Conservation (phyloP, 37 sponge, comb jelly and placozoan genomes). For the Mnemiopsis leidyi region DNA sequence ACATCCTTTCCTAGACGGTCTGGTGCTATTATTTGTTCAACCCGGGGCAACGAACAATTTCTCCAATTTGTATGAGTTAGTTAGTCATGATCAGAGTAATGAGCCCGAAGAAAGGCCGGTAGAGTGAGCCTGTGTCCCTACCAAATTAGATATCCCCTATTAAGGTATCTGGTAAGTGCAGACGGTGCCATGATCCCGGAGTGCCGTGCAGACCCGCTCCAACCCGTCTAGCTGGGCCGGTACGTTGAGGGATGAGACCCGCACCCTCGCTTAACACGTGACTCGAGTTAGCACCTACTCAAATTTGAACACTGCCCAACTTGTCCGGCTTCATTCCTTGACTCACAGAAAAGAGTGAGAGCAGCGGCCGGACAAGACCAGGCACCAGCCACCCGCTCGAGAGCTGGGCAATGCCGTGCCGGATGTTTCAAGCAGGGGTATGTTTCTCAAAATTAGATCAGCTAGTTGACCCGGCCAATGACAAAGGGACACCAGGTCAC, state of each 20-base stretch:
- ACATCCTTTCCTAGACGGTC: too few species aligned
- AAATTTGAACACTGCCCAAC: neutral
- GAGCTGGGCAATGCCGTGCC: neutral
- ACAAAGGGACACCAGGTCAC: neutral
- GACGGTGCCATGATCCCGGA: neutral
- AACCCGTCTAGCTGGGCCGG: neutral
- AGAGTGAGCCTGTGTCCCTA: neutral
- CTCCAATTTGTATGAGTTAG: too few species aligned
- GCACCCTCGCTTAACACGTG: neutral
- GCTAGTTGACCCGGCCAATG: neutral
- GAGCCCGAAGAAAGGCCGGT: too few species aligned
- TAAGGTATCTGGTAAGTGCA: neutral
- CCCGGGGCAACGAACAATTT: neutral
- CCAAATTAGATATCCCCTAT: neutral
- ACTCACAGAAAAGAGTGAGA: neutral
- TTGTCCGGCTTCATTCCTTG: neutral
- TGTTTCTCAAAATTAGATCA: neutral
- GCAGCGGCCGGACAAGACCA: neutral
- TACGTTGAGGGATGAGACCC: neutral
- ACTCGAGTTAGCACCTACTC: neutral
- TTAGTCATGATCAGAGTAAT: too few species aligned
- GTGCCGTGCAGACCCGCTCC: neutral
- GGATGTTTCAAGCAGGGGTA: neutral
- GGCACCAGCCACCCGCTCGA: neutral
- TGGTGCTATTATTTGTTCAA: neutral